A percentile compares a stretch with the other conserved stretches of the same genome.
Conservation (phyloP, 2,797 vertebrate species). For the Falco rusticolus region DNA sequence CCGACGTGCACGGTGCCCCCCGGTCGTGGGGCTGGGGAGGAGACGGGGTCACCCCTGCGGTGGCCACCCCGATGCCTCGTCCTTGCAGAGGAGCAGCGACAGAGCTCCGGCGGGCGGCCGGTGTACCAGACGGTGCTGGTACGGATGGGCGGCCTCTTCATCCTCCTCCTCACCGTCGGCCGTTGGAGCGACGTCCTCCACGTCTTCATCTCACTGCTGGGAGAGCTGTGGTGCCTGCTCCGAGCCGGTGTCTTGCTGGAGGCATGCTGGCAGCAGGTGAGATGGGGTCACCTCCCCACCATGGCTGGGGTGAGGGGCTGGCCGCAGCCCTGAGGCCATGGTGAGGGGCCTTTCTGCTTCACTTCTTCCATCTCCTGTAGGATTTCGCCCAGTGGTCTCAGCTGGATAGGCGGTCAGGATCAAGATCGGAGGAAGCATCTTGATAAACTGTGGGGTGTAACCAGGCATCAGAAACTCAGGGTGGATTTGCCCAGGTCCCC, state of each 20-base stretch:
- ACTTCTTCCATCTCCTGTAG: background rate
- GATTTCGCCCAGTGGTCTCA: background rate
- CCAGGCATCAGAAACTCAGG: background rate
- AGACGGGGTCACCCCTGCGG: accelerated
- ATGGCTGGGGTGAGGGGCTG: accelerated
- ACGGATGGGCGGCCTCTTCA: constrained; percentile 86
- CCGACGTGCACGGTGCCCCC: background rate
- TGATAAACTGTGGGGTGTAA: accelerated
- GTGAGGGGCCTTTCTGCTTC: background rate
- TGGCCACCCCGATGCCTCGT: accelerated
- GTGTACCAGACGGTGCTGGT: constrained; percentile 84
- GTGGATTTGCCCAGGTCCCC: accelerated
- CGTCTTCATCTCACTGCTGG: constrained; percentile 86
- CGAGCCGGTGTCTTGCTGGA: constrained; percentile 79
- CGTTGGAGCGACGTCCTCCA: constrained; percentile 89
- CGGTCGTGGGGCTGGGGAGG: accelerated
- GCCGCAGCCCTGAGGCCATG: accelerated
- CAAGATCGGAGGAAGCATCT: accelerated
- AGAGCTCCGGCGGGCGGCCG: constrained; percentile 61
- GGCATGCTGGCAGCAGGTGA: constrained; percentile 81
- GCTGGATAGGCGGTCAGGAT: accelerated
- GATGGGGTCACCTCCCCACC: background rate
- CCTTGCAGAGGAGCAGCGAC: constrained; percentile 83
- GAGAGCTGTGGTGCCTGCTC: constrained; percentile 88
- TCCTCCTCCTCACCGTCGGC: constrained; percentile 92